phyloP scores from a whole-genome alignment of 1,140 invertebrate genomes.

The Drosophila dunni region DNA sequence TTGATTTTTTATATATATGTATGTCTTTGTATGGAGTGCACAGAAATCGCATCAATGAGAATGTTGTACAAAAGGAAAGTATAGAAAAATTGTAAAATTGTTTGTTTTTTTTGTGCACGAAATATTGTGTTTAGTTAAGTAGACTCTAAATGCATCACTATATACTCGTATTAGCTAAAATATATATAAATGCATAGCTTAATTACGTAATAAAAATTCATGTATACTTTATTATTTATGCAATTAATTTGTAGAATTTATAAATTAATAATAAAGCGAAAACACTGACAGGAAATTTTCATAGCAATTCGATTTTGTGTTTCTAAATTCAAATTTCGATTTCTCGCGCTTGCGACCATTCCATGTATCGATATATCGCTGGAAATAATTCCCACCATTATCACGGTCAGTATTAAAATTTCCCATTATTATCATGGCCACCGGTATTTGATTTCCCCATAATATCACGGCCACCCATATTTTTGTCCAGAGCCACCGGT shows the following conservation, averaged over 20 bases:
- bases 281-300: conserved; percentile 12
- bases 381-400: neutral
- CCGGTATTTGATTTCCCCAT: too few species aligned
- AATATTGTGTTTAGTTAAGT: conserved; percentile 63
- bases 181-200: conserved; percentile 53
- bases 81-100: conserved; percentile 10
- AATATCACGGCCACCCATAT: too few species aligned
- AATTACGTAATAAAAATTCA: conserved; percentile 58
- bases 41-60: conserved; percentile 13
- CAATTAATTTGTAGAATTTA: conserved; percentile 69
- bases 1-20: conserved; percentile 50
- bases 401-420: too few species aligned
- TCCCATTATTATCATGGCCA: too few species aligned
- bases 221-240: conserved; percentile 75
- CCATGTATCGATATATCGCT: conserved; percentile 21
- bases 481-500: too few species aligned
- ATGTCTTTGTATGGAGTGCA: conserved; percentile 56
- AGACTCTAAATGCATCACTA: conserved; percentile 52
- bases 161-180: conserved; percentile 61
- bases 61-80: conserved; percentile 23
- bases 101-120: conserved; percentile 34
- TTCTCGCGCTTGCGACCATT: neutral
- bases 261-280: conserved; percentile 71
- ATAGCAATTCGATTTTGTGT: neutral
- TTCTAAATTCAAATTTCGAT: conserved; percentile 10